Conservation (phyloP, 2,797 vertebrate species). For the Paratrypauchen microcephalus region DNA sequence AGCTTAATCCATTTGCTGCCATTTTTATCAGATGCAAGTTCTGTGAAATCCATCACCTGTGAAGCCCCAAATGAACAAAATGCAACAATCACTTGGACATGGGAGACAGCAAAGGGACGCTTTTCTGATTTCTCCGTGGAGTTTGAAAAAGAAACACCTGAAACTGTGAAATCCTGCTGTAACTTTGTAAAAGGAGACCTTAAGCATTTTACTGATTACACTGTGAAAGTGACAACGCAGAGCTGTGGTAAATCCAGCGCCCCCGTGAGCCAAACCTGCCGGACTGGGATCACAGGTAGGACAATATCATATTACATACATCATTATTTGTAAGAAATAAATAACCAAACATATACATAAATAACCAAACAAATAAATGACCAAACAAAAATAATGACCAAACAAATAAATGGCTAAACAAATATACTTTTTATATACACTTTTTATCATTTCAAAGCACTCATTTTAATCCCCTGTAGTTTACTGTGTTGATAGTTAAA, state of each 20-base stretch:
- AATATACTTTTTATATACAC: background rate
- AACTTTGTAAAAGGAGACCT: constrained; percentile 29
- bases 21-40: constrained; percentile 58
- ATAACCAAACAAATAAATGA: too few species aligned
- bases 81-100: constrained; percentile 47
- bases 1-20: background rate
- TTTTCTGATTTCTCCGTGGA: constrained; percentile 23
- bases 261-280: fast-evolving
- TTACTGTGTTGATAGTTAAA: background rate
- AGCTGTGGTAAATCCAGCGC: constrained; percentile 65
- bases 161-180: background rate
- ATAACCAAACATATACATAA: background rate
- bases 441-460: background rate
- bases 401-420: background rate
- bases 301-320: background rate
- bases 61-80: background rate
- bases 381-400: too few species aligned
- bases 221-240: constrained; percentile 36
- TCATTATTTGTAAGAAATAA: background rate
- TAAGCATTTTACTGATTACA: constrained; percentile 42
- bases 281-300: constrained; percentile 74
- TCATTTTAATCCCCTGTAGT: background rate
- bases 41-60: constrained; percentile 20
- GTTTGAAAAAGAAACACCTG: fast-evolving
- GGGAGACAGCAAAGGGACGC: constrained; percentile 35